A percentile compares a stretch with the other conserved stretches of the same genome.
These are phyloP conservation scores for Lineus longissimus DNA, from an alignment of 1,140 invertebrate genomes.

Conservation along the genomic window DNA sequence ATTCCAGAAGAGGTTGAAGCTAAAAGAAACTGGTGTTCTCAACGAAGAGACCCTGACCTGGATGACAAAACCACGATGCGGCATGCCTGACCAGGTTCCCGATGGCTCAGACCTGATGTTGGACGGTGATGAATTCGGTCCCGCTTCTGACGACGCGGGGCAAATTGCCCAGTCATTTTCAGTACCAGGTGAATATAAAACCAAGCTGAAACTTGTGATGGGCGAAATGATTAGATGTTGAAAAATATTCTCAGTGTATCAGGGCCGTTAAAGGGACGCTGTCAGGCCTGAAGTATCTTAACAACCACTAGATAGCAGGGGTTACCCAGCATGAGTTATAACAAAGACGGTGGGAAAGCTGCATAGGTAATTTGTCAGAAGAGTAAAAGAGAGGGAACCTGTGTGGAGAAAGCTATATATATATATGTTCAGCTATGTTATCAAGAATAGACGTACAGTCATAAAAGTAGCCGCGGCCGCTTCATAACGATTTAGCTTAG, in stretches of 20 bases:
- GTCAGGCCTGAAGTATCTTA: background rate
- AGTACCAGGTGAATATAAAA: background rate
- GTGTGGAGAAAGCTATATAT: too few species aligned
- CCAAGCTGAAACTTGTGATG: background rate
- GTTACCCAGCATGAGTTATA: background rate
- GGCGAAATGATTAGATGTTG: background rate
- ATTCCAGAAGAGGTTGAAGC: background rate
- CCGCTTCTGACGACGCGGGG: background rate
- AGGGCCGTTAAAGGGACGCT: background rate
- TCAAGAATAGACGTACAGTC: too few species aligned
- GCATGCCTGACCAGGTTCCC: background rate
- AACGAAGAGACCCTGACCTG: background rate
- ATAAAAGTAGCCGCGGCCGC: too few species aligned
- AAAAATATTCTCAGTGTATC: background rate
- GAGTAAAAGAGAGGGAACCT: too few species aligned
- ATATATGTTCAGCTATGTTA: too few species aligned
- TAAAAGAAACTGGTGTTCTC: background rate
- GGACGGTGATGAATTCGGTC: too few species aligned
- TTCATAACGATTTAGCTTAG: too few species aligned
- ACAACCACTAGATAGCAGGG: background rate
- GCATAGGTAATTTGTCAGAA: too few species aligned
- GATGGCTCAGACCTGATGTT: too few species aligned
- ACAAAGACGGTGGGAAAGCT: too few species aligned
- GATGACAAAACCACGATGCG: background rate
- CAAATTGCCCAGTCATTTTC: background rate